A percentile compares a stretch with the other conserved stretches of the same genome.
phyloP scores from a whole-genome alignment of 2,888 invertebrate genomes.

The Volucella bombylans region DNA sequence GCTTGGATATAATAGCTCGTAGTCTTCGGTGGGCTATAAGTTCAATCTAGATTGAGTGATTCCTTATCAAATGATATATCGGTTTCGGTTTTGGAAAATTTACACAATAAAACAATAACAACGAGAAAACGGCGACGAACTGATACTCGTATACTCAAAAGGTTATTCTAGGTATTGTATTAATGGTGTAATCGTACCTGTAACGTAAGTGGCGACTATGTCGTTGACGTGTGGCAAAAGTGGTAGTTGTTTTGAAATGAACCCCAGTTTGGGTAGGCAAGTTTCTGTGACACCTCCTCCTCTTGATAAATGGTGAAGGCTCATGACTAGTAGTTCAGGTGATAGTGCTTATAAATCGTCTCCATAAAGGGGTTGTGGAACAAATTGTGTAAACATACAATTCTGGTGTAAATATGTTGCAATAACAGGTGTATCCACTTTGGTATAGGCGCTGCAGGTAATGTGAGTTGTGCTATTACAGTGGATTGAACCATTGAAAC shows the following conservation, averaged over 20 bases:
- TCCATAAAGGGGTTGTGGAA: slow-evolving; percentile 10
- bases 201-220: slow-evolving; percentile 3
- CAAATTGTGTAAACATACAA: not conserved
- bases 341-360: not conserved
- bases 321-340: slow-evolving; percentile 6
- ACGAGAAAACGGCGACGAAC: not conserved
- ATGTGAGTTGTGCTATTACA: slow-evolving; percentile 2
- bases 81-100: slow-evolving; percentile 11
- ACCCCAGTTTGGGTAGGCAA: slow-evolving; percentile 9
- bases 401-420: slow-evolving; percentile 1
- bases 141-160: slow-evolving; percentile 21
- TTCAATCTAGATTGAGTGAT: slow-evolving; percentile 57
- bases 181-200: too few relatives aligned
- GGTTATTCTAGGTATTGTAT: not conserved
- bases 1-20: slow-evolving; percentile 20
- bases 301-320: slow-evolving; percentile 9
- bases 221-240: not conserved
- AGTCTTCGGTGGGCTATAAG: not conserved
- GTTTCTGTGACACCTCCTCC: not conserved
- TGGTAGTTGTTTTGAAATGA: slow-evolving; percentile 10
- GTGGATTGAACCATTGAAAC: slow-evolving; percentile 1
- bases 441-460: not conserved
- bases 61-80: slow-evolving; percentile 40
- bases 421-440: not conserved
- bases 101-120: slow-evolving; percentile 20